Conservation (phyloP, 2,888 invertebrate species). For the Argynnis bischoffii region DNA sequence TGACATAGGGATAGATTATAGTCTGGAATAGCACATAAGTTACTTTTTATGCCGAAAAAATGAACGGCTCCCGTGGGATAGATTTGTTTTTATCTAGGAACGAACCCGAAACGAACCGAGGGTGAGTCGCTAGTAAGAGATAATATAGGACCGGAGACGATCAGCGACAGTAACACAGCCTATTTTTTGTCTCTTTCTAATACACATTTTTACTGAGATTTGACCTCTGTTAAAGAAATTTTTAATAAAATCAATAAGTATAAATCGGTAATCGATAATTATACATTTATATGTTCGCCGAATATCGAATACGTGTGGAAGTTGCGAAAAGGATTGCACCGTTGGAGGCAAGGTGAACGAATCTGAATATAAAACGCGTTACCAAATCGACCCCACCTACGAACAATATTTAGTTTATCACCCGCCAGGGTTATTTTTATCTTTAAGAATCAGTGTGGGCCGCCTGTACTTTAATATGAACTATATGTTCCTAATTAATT, state of each 20-base stretch:
- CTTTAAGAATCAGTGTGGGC: conserved; percentile 37
- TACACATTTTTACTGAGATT: neutral
- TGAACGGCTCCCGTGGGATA: too few relatives aligned
- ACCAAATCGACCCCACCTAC: conserved; percentile 41
- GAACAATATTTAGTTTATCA: conserved; percentile 37
- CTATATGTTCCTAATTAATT: conserved; percentile 13
- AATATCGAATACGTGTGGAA: conserved; percentile 25
- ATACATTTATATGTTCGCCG: conserved; percentile 32
- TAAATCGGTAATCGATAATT: conserved; percentile 10
- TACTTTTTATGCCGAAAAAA: too few relatives aligned
- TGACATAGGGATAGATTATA: too few relatives aligned
- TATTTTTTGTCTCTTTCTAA: too few relatives aligned
- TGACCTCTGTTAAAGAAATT: neutral
- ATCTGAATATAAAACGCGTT: conserved; percentile 42
- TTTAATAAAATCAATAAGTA: neutral
- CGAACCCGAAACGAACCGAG: too few relatives aligned
- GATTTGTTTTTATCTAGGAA: too few relatives aligned
- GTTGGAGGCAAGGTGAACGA: conserved; percentile 36
- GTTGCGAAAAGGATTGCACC: conserved; percentile 43
- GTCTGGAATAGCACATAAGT: too few relatives aligned
- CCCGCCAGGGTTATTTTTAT: conserved; percentile 41
- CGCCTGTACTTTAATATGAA: conserved; percentile 21
- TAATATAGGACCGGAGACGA: too few relatives aligned
- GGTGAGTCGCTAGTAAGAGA: too few relatives aligned
- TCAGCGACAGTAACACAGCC: too few relatives aligned